Base-by-base conservation (phyloP, 2,113 vertebrate genomes). In the Pandion haliaetus region DNA sequence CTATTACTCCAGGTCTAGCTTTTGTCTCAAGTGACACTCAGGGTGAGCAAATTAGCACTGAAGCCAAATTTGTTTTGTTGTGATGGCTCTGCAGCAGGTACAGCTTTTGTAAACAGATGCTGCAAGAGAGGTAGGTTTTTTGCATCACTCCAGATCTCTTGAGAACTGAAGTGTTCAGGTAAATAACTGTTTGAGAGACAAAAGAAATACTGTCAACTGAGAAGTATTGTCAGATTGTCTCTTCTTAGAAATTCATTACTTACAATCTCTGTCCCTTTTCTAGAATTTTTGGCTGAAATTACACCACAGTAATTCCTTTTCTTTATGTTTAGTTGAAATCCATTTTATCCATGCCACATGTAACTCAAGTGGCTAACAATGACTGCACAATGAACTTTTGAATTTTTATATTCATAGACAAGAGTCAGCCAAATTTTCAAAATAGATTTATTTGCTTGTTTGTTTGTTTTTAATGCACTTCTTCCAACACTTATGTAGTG, bases 101-200 rank as follows among this genome's bases (percentile, higher is more conserved):
- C 28, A 26, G 71, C 28, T 95, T 96, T 91, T 91, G 89, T 96
- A 94, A 93, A 94, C 93, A 94, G 74, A 93, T 97, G 91, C 81
- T 97, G 88, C 88, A 96, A 97, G 89, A 77, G 69, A 83, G 54
- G 55, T n/a, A 71, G 61, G 36, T 21, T 77, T 93, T 95, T 96
- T 97, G 58, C 96, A 96, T 97, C 96, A 97, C 82, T 91, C 57
- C 65, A 95, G 20, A 42, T 91, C 95, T 88, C 97, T 91, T 95
- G 97, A 97, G 95, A 94, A 17, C 54, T 55, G 25, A 89, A 91
- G 69, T 49, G 65, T 93, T 93, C 67, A 58, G 61, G 86, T 91
- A 91, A 92, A 92, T 83, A 95, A 77, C 57, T 77, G 31, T 36
- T 66, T 78, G 91, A 96, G 65, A 86, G 66, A 94, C 91, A 96